Base-by-base conservation (phyloP, 2,888 invertebrate species). In the Heteromyza rotundicornis region DNA sequence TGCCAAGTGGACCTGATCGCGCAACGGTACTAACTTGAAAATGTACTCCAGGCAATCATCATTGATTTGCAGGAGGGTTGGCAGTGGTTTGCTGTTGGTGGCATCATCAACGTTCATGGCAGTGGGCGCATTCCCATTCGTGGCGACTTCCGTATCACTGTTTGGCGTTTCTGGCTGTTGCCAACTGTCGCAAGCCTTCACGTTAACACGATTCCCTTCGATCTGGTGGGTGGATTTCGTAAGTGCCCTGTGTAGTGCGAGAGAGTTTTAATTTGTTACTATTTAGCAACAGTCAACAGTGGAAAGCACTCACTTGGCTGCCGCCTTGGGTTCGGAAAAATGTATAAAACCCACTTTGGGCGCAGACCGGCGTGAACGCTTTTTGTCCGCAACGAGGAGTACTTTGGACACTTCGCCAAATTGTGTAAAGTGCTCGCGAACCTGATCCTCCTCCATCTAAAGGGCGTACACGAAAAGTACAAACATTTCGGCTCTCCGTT, bases 21-120 rank as follows among this genome's bases (percentile, higher is more conserved):
- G 60, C 1, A 65, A 22, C 10, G n/a, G 32, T 1, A 65, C 52
- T 12, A 44, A 32, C 16, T 62, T 51, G 19, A 53, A 62, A 55
- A 67, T 67, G 16, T 57, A 27, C 16, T 55, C 57, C 10, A 67
- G 27, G 51, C 67, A 68, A 53, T 68, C 66, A 35, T 66, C 64
- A 40, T 66, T 64, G 12, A 68, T 50, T 55, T 58, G 40, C 12
- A 32, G n/a, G 8, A 35, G 27, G 17, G 17, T 12, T 12, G 19
- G 47, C 27, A 3, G 3, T 3, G n/a, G 40, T 40, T 3, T 7
- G n/a, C 14, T 40, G 14, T 40, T 40, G 10, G 14, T 40, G 40
- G 8, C 3, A 2, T 10, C 8, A 40, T n/a, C 10, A 10, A 3
- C 14, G 10, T 40, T 19, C 7, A 2, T 19, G 2, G 19, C 20